Conservation (phyloP, 2,888 invertebrate species). For the Eudemis profundana region DNA sequence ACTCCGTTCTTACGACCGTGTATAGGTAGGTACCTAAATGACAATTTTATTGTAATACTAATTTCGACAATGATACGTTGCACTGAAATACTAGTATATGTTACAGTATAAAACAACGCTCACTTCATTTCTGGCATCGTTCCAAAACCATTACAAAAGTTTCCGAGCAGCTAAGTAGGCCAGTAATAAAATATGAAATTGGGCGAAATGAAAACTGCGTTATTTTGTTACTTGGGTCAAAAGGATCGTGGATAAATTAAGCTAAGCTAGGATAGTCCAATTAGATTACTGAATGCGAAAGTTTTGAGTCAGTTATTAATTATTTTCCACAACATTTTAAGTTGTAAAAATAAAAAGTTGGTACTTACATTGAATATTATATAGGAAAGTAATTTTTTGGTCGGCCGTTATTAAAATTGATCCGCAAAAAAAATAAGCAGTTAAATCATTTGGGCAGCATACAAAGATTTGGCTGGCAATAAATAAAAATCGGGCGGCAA, state of each 20-base stretch:
- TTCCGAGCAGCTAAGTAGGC: conserved; percentile 70
- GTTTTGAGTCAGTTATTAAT: too few relatives aligned
- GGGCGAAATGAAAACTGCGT: conserved; percentile 57
- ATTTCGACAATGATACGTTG: conserved; percentile 7
- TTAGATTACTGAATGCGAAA: not conserved
- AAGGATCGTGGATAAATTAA: conserved; percentile 16
- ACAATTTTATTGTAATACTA: not conserved
- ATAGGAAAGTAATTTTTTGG: too few relatives aligned
- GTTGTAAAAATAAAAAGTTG: too few relatives aligned
- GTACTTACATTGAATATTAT: too few relatives aligned
- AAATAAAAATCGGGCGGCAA: too few relatives aligned
- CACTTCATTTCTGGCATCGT: conserved; percentile 63
- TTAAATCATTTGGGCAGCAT: too few relatives aligned
- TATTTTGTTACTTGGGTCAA: conserved; percentile 34
- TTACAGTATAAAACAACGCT: conserved; percentile 52
- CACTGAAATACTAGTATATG: conserved; percentile 33
- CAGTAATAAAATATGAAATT: conserved; percentile 74
- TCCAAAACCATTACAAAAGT: conserved; percentile 79
- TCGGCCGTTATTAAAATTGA: too few relatives aligned
- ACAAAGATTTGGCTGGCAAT: too few relatives aligned
- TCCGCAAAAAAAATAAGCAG: too few relatives aligned
- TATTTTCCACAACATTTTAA: too few relatives aligned
- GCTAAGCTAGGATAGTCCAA: not conserved
- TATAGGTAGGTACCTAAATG: too few relatives aligned
- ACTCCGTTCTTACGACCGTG: too few relatives aligned